These are phyloP conservation scores for Chelonus insularis DNA, from an alignment of 1,140 invertebrate genomes.

Conservation along the genomic window DNA sequence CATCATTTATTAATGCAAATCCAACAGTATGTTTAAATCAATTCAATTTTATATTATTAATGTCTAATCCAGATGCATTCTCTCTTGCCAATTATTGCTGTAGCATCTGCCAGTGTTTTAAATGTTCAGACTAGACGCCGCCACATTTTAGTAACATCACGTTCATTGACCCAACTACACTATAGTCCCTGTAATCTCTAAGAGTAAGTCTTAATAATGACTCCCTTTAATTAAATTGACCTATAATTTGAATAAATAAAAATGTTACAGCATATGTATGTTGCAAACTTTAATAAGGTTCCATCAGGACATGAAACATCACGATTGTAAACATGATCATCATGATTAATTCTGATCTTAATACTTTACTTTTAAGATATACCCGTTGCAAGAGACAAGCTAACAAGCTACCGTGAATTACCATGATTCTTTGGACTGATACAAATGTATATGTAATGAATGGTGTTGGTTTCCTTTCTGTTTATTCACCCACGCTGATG, in stretches of 20 bases:
- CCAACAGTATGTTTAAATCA: too few relatives aligned
- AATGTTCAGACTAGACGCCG: conserved; percentile 23
- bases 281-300: too few relatives aligned
- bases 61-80: neutral
- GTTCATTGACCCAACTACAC: neutral
- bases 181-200: neutral
- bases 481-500: too few relatives aligned
- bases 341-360: neutral
- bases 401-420: conserved; percentile 14
- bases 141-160: conserved; percentile 19
- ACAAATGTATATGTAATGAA: conserved; percentile 1
- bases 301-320: too few relatives aligned
- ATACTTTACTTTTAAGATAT: neutral
- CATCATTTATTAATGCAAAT: too few relatives aligned
- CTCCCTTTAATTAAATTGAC: neutral
- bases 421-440: conserved; percentile 16
- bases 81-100: conserved; percentile 7
- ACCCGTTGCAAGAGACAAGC: conserved; percentile 4
- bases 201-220: neutral
- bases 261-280: too few relatives aligned
- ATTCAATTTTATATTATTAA: too few relatives aligned
- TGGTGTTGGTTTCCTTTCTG: neutral
- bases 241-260: too few relatives aligned
- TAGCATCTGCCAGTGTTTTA: conserved; percentile 2
- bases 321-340: neutral